Percentiles rank a stretch among this genome's conserved stretches.
Conservation (phyloP, 2,113 vertebrate genomes). For the Dunckerocampus dactyliophorus region DNA sequence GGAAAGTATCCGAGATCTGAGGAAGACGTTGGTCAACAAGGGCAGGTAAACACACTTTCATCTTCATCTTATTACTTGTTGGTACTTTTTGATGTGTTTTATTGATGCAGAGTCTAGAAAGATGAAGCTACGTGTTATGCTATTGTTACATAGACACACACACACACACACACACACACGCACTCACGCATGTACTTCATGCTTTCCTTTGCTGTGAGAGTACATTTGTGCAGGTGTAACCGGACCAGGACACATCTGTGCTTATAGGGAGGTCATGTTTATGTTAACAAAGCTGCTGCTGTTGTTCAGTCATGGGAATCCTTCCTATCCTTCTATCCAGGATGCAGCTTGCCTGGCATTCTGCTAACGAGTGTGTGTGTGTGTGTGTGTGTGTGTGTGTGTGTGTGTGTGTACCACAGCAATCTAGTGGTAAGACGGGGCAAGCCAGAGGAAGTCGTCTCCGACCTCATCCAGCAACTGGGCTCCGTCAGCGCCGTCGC, state of each 20-base stretch:
- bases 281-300: slow-evolving; percentile 26
- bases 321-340: slow-evolving; percentile 32
- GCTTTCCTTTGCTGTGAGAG: background rate
- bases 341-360: slow-evolving; percentile 55
- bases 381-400: slow-evolving; percentile 17
- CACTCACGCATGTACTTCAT: too few species aligned
- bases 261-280: slow-evolving; percentile 28
- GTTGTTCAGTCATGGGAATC: background rate
- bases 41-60: slow-evolving; percentile 68
- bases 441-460: slow-evolving; percentile 75
- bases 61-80: slow-evolving; percentile 1
- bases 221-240: slow-evolving; percentile 8
- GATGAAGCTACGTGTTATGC: too few species aligned
- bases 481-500: slow-evolving; percentile 73
- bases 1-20: slow-evolving; percentile 75
- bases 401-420: slow-evolving; percentile 51
- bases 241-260: slow-evolving; percentile 29
- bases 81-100: too few species aligned
- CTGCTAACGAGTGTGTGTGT: slow-evolving; percentile 6
- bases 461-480: slow-evolving; percentile 73
- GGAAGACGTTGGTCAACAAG: slow-evolving; percentile 62
- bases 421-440: slow-evolving; percentile 77
- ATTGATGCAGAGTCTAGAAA: too few species aligned
- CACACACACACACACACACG: too few species aligned
- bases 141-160: too few species aligned